These are phyloP conservation scores for Gallirallus australis DNA, from an alignment of 2,797 vertebrate genomes.

Conservation along the genomic window DNA sequence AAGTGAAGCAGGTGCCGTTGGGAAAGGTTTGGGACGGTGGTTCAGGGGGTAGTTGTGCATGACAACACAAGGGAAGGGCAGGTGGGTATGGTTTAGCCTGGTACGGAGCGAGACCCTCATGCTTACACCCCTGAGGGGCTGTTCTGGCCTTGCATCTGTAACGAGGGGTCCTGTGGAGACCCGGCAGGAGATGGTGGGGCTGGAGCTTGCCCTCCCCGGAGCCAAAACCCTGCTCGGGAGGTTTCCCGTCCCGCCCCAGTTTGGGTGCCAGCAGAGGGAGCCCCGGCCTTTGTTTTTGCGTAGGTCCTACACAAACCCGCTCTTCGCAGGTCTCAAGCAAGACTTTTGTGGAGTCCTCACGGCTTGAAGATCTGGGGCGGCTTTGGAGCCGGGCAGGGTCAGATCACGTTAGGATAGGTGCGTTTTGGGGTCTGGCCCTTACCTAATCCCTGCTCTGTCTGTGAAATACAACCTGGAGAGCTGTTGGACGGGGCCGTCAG, in stretches of 20 bases:
- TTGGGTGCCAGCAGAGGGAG: constrained; percentile 63
- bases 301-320: rapidly evolving
- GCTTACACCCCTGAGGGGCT: neutral
- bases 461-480: too few species aligned
- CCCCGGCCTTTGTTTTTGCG: neutral
- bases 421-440: rapidly evolving
- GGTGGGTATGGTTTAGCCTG: neutral
- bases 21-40: neutral
- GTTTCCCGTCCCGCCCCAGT: neutral
- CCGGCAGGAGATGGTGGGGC: neutral
- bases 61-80: neutral
- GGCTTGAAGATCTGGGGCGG: neutral
- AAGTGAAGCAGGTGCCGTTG: neutral
- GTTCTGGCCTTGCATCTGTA: neutral
- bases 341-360: neutral
- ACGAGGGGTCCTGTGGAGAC: rapidly evolving
- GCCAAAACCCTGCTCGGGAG: rapidly evolving
- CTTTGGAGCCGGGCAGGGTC: neutral
- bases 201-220: neutral
- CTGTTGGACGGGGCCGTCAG: rapidly evolving
- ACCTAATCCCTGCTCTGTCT: neutral
- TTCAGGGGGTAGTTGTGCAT: neutral
- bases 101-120: rapidly evolving
- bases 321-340: neutral
- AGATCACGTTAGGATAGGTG: rapidly evolving